Conservation (phyloP, 1,140 invertebrate species). For the Druon quercuslanigerum region DNA sequence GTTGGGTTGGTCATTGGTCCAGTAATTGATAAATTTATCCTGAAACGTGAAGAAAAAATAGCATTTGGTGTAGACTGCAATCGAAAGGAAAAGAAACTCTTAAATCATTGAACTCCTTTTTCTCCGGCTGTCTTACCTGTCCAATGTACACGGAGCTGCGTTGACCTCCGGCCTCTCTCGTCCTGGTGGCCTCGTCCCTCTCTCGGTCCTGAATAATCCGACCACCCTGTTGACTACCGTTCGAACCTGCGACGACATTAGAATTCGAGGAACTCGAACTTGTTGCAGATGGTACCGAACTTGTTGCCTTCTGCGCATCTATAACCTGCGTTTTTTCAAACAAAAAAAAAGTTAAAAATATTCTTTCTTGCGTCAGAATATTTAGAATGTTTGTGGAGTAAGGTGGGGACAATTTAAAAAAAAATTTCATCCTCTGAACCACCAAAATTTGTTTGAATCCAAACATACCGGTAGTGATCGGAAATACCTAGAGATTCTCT, state of each 20-base stretch:
- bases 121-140: conserved; percentile 65
- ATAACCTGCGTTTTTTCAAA: conserved; percentile 2
- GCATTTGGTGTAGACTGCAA: conserved; percentile 48
- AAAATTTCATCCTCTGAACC: too few relatives aligned
- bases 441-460: too few relatives aligned
- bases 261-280: conserved; percentile 29
- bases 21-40: conserved; percentile 73
- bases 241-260: conserved; percentile 46
- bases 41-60: conserved; percentile 59
- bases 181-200: conserved; percentile 64
- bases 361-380: neutral
- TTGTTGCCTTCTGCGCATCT: conserved; percentile 1
- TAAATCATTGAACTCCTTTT: conserved; percentile 56
- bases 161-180: conserved; percentile 65
- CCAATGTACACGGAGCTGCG: conserved; percentile 69
- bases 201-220: conserved; percentile 66
- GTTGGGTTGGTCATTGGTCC: conserved; percentile 61
- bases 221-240: conserved; percentile 60
- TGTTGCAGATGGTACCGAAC: conserved; percentile 35
- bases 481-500: too few relatives aligned
- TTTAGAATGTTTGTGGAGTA: neutral
- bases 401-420: too few relatives aligned
- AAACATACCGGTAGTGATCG: too few relatives aligned
- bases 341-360: neutral
- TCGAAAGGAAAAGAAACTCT: conserved; percentile 43